Base-by-base conservation (phyloP, 1,140 invertebrate species). In the Scaptodrosophila lebanonensis region DNA sequence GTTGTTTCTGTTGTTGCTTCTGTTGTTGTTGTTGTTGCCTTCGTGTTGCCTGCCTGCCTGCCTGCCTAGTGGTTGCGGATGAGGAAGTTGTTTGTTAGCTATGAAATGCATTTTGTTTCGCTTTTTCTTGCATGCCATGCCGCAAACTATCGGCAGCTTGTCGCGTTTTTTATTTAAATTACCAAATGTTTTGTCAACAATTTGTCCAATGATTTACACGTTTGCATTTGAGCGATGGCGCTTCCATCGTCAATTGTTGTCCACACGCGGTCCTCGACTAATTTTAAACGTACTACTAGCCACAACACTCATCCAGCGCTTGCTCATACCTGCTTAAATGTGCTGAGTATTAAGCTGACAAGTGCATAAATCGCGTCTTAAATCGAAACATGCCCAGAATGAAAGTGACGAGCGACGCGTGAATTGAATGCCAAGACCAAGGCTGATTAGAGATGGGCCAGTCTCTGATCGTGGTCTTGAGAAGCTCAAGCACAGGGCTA, bases 131-230 rank as follows among this genome's bases (percentile, higher is more conserved):
- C 60, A 61, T 61, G 73, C 73, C 54, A 65, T 59, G 50, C 16
- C 11, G 52, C 22, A 57, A 42, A 73, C 75, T 73, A 75, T 79
- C 69, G 75, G 69, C 66, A 62, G 56, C 50, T 59, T 73, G 69
- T 73, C 56, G 64, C 20, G 32, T 75, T 56, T 62, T 69, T 76
- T 76, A 82, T 82, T 82, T 63, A 83, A 83, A 83, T 83, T 83
- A 83, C 71, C 65, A 82, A 82, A 83, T 82, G 75, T 75, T 82
- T 82, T 82, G 75, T 82, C 75, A 82, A 82, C 75, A 82, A 82
- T 82, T 82, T 82, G 75, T 82, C 76, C 51, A 49, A 53, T 82
- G 75, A 83, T 83, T 82, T 82, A 83, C 12, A 33, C 9, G 12
- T 79, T 63, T 61, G 70, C 67, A 25, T 42, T 49, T 60, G 50